Conservation (phyloP, 2,113 vertebrate genomes). For the Elachura formosa region DNA sequence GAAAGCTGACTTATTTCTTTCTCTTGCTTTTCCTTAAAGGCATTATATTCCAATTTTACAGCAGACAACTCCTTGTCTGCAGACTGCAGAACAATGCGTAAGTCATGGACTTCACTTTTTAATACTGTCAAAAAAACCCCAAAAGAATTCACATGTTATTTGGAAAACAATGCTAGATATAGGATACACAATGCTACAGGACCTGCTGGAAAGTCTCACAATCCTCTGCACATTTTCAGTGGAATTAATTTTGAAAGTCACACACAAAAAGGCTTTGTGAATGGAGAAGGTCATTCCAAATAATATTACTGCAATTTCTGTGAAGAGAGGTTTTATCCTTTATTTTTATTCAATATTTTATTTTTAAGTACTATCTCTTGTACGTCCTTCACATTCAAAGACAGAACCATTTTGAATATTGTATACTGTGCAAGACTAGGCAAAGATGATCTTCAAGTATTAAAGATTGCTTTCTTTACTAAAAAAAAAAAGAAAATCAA, state of each 20-base stretch:
- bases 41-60: conserved; percentile 67
- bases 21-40: conserved; percentile 76
- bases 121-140: conserved; percentile 73
- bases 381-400: neutral
- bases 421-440: neutral
- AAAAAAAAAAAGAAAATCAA: neutral
- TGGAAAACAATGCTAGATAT: neutral
- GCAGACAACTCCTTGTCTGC: conserved; percentile 87
- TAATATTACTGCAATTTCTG: neutral
- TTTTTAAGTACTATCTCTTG: neutral
- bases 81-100: conserved; percentile 90
- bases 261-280: neutral
- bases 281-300: neutral
- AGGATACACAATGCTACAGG: neutral
- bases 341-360: neutral
- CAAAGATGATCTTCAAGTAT: neutral
- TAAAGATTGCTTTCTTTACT: neutral
- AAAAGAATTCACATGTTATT: neutral
- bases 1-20: conserved; percentile 80
- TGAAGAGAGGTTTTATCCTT: neutral
- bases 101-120: conserved; percentile 84
- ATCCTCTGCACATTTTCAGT: neutral
- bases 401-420: neutral
- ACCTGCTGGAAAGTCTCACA: neutral
- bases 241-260: neutral